These are phyloP conservation scores for Nudaria mundana DNA, from an alignment of 2,888 invertebrate genomes.

Conservation along the genomic window DNA sequence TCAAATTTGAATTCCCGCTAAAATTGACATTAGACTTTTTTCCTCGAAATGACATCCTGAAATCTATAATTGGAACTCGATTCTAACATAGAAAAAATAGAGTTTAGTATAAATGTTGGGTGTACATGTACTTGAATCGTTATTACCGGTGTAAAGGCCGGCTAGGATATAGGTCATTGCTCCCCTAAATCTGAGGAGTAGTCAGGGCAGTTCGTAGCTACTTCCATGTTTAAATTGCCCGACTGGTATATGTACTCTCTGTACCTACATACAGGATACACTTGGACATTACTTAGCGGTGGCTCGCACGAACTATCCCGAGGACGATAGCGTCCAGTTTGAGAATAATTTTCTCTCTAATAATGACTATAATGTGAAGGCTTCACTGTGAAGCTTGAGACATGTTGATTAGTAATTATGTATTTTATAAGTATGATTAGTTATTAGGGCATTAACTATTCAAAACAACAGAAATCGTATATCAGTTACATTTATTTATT, in stretches of 20 bases:
- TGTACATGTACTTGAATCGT: slow-evolving; percentile 56
- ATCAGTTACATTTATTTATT: no score
- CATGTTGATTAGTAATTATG: slow-evolving; percentile 13
- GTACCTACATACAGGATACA: slow-evolving; percentile 75
- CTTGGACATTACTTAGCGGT: slow-evolving; percentile 49
- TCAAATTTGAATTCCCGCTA: slow-evolving; percentile 59
- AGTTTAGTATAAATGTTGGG: slow-evolving; percentile 61
- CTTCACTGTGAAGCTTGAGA: slow-evolving; percentile 21
- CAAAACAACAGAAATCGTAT: no score
- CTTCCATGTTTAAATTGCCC: slow-evolving; percentile 78
- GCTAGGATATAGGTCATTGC: slow-evolving; percentile 81
- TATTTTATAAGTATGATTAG: no score
- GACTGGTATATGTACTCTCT: slow-evolving; percentile 72
- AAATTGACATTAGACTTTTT: slow-evolving; percentile 56
- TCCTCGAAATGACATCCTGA: slow-evolving; percentile 42
- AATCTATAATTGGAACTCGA: slow-evolving; percentile 69
- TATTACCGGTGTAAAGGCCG: slow-evolving; percentile 49
- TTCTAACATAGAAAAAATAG: slow-evolving; percentile 73
- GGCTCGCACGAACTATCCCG: slow-evolving; percentile 55
- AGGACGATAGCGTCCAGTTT: slow-evolving; percentile 46
- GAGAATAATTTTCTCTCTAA: slow-evolving; percentile 42
- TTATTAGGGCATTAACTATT: no score
- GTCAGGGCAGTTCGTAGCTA: slow-evolving; percentile 77
- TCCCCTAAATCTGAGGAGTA: slow-evolving; percentile 78
- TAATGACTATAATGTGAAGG: slow-evolving; percentile 33